These are phyloP conservation scores for Drosophila elegans DNA, from an alignment of 1,140 invertebrate genomes.

Conservation along the genomic window DNA sequence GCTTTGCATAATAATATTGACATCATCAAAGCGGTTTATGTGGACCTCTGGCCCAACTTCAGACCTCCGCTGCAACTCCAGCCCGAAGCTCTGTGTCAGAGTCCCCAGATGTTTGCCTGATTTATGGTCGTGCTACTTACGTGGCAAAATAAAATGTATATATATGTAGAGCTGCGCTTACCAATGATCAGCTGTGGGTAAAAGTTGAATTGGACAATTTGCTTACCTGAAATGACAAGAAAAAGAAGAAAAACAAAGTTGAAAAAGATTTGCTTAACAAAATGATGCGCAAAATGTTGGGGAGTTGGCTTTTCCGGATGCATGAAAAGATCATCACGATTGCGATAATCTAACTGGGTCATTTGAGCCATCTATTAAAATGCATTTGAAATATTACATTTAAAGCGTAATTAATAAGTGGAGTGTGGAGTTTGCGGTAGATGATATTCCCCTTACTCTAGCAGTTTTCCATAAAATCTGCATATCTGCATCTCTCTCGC, in stretches of 20 bases:
- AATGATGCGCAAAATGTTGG: conserved; percentile 44
- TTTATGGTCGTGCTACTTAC: conserved; percentile 77
- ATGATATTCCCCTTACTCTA: conserved; percentile 19
- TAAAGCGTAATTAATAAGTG: conserved; percentile 42
- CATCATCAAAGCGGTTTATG: conserved; percentile 52
- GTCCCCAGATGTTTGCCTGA: conserved; percentile 59
- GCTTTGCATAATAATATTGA: conserved; percentile 71
- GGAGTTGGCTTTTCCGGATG: conserved; percentile 37
- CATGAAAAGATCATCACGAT: conserved; percentile 22
- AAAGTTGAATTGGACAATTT: conserved; percentile 59
- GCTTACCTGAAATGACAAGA: conserved; percentile 62
- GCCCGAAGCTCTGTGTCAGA: background rate
- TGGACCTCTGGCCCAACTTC: conserved; percentile 10
- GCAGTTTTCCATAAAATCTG: conserved; percentile 38
- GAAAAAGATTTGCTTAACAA: conserved; percentile 46
- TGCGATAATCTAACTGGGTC: conserved; percentile 43
- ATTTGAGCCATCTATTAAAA: conserved; percentile 45
- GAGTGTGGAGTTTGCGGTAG: background rate
- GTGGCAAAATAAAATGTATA: conserved; percentile 55
- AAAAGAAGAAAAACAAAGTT: conserved; percentile 10
- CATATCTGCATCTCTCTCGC: conserved; percentile 49
- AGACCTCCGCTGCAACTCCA: background rate
- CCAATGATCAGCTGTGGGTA: conserved; percentile 62
- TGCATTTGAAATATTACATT: conserved; percentile 27
- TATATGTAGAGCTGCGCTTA: conserved; percentile 23